Conservation (phyloP, 2,888 invertebrate species). For the Rosalia funebris region DNA sequence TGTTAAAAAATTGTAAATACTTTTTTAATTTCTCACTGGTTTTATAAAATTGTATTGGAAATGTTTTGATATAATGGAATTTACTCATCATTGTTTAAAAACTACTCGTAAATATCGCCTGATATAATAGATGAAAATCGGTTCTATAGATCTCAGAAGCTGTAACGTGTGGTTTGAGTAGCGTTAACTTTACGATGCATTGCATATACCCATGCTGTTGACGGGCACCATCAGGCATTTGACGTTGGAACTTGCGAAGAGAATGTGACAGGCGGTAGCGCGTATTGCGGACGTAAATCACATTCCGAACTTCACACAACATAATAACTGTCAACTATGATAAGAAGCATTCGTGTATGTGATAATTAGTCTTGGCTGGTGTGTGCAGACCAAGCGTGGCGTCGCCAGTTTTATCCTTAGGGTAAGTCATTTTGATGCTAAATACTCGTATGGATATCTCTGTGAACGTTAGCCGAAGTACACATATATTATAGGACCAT, state of each 20-base stretch:
- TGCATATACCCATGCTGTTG: conserved; percentile 56
- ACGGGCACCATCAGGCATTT: conserved; percentile 56
- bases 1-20: too few species aligned
- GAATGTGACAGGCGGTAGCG: conserved; percentile 45
- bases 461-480: conserved; percentile 9
- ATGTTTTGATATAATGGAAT: too few species aligned
- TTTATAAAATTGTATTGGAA: too few species aligned
- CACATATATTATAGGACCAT: conserved; percentile 17
- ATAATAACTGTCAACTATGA: conserved; percentile 64
- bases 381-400: conserved; percentile 51
- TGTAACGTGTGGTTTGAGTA: conserved; percentile 18
- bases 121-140: conserved; percentile 15
- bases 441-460: conserved; percentile 5
- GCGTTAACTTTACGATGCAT: conserved; percentile 20
- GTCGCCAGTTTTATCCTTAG: conserved; percentile 40
- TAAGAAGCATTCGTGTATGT: conserved; percentile 64
- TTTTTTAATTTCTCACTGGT: too few species aligned
- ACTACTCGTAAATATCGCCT: too few species aligned
- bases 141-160: conserved; percentile 5
- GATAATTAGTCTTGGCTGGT: conserved; percentile 63
- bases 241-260: conserved; percentile 49
- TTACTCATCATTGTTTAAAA: too few species aligned
- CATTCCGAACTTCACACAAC: conserved; percentile 54
- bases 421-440: too few species aligned
- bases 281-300: conserved; percentile 47